A percentile compares a stretch with the other conserved stretches of the same genome.
Conservation (phyloP, 2,113 vertebrate species). For the Ophthalmolycus amberensis region DNA sequence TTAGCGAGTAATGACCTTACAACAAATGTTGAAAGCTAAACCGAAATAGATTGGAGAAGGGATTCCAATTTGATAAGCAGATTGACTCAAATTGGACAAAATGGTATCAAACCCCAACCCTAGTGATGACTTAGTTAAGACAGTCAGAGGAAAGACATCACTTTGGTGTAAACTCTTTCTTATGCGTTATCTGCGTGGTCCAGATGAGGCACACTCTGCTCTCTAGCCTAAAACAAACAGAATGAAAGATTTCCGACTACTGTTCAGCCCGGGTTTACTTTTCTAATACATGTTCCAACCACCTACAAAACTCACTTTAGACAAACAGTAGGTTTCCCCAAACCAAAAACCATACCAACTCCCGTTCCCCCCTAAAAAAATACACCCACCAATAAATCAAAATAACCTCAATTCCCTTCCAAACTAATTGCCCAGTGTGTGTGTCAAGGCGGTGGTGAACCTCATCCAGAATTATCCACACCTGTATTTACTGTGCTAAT, state of each 20-base stretch:
- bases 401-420: slow-evolving; percentile 27
- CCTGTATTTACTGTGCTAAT: slow-evolving; percentile 3
- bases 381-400: slow-evolving; percentile 45
- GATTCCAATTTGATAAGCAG: neutral
- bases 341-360: slow-evolving; percentile 22
- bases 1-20: neutral
- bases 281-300: slow-evolving; percentile 15
- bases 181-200: neutral
- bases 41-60: neutral
- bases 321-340: neutral
- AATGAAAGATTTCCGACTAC: slow-evolving; percentile 35
- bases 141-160: neutral
- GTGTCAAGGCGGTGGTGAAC: slow-evolving; percentile 5
- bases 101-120: neutral
- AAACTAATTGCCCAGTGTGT: slow-evolving; percentile 42
- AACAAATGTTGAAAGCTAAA: neutral
- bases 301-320: slow-evolving; percentile 3
- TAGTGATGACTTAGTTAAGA: neutral
- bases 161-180: neutral
- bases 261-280: slow-evolving; percentile 44
- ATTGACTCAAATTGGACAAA: neutral
- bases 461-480: slow-evolving; percentile 25
- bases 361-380: neutral
- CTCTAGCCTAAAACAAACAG: neutral
- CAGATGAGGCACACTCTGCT: neutral